A percentile compares a stretch with the other conserved stretches of the same genome.
These are phyloP conservation scores for Cydia amplana DNA, from an alignment of 1,140 invertebrate genomes.

Conservation along the genomic window DNA sequence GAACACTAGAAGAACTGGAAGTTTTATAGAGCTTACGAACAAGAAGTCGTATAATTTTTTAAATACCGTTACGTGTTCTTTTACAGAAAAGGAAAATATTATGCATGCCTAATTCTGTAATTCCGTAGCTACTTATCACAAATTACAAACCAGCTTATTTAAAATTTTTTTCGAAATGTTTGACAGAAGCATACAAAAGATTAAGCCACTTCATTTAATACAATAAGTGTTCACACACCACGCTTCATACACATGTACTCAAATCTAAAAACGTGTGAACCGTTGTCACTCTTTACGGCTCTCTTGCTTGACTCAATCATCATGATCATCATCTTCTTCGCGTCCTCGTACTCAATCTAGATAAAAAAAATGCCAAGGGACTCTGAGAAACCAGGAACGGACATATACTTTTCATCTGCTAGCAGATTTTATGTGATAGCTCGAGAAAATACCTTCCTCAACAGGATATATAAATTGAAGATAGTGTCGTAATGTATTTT, in stretches of 20 bases:
- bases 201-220: too few species aligned
- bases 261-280: neutral
- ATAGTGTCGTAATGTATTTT: slow-evolving; percentile 3
- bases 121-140: too few species aligned
- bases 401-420: neutral
- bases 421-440: neutral
- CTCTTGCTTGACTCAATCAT: too few species aligned
- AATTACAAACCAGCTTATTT: too few species aligned
- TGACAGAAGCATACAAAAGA: too few species aligned
- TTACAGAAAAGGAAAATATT: too few species aligned
- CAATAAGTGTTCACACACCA: too few species aligned
- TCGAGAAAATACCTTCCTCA: neutral
- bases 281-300: neutral
- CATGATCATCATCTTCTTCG: too few species aligned
- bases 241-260: too few species aligned
- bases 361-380: neutral
- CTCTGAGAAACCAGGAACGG: neutral
- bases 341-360: neutral
- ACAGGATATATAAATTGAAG: neutral
- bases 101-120: too few species aligned
- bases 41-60: neutral
- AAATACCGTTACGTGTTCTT: too few species aligned
- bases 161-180: too few species aligned
- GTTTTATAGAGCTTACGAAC: slow-evolving; percentile 2
- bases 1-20: neutral